Base-by-base conservation (phyloP, 2,113 vertebrate genomes). In the Ceuthmochares aereus region DNA sequence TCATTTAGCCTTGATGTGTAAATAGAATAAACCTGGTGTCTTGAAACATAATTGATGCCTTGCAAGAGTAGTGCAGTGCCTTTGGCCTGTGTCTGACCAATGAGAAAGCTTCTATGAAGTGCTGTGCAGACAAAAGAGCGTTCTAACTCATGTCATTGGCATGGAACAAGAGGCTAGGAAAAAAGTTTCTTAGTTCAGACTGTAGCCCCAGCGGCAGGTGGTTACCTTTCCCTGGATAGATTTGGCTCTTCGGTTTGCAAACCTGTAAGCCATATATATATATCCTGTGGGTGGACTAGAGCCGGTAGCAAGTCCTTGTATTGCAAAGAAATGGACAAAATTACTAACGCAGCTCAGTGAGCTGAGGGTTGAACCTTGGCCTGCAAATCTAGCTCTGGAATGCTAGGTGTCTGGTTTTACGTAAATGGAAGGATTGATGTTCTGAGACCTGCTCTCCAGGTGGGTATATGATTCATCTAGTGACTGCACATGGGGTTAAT, bases 381-480 rank as follows among this genome's bases (percentile, higher is more conserved):
- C 60, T 94, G 60, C 30, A 68, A 74, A 29, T 56, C 68, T 72
- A 30, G 72, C 25, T 89, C 69, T 82, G 81, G 63, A 95, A 95
- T 97, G 83, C 40, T 52, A 36, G 15, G 25, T 29, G 9, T 40
- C 36, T 93, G 75, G 32, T 70, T 86, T 74, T 56, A 80, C 72
- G 74, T 45, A 94, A 85, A 89, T 92, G 79, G 92, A 96, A 93
- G 83, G 92, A 40, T 89, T 86, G 72, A 21, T 63, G 36, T 81
- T 81, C 64, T 93, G 69, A 64, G 80, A 89, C 88, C 60, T 87
- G 86, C 76, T 94, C 30, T 81, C 76, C 90, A 81, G 83, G 91
- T 95, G 84, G 52, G 78, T 72, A 36, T 58, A 80, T 88, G 95
- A 97, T 89, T 97, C 89, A 95, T 89, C 43, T 27, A 14, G 55